Base-by-base conservation (phyloP, 2,888 invertebrate genomes). In the Ganaspis brasiliensis region DNA sequence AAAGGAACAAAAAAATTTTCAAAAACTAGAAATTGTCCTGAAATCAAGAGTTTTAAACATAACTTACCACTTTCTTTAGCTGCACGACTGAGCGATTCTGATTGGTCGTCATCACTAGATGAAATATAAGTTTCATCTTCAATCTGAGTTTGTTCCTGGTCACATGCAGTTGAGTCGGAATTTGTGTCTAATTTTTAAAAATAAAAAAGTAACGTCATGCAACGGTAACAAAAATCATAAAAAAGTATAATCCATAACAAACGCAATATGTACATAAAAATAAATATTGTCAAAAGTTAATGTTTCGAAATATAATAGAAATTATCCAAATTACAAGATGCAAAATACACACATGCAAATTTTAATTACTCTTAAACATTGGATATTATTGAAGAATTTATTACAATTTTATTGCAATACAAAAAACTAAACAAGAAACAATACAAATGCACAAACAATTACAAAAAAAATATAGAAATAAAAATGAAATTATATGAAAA, bases 131-230 rank as follows among this genome's bases (percentile, higher is more conserved):
- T 21, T 67, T 67, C 67, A 45, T 67, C 67, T 90, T 91, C 88
- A 72, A 85, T 77, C 72, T 86, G 81, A 86, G 93, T 87, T 56
- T 87, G 88, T 45, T 90, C 90, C 78, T 91, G 89, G 78, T 92
- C 94, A 93, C 94, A 94, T 91, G 93, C 92, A 91, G 94, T 94
- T 83, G 93, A 93, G 90, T 95, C 95, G 92, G 94, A 93, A 90
- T 93, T 93, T 91, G 94, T 93, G 92, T 95, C 95, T 94, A 92
- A 76, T 83, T 63, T 74, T 63, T 80, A 72, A 61, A 45, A 74
- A 85, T 81, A 84, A 72, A 82, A 81, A 6, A n/a, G 85, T 85
- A 85, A 84, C 83, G 83, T 86, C 88, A 89, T 90, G 88, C 86
- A 45, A 67, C 35, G 45, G 37, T 61, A 37, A 76, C 67, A 77